These are phyloP conservation scores for Selene dorsalis DNA, from an alignment of 2,797 vertebrate species.

Conservation along the genomic window DNA sequence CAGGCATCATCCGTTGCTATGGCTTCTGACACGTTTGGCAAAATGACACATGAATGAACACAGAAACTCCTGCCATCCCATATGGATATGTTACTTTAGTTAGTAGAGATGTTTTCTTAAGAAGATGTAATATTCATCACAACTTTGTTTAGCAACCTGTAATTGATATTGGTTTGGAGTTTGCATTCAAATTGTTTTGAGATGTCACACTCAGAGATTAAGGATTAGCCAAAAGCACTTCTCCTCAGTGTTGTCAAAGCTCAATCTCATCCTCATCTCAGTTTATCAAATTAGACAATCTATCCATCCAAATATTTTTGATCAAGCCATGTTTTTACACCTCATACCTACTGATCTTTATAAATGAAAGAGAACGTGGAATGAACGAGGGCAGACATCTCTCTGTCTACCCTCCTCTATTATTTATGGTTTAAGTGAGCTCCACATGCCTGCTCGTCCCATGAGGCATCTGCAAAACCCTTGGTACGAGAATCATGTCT, in stretches of 20 bases:
- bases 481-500: background rate
- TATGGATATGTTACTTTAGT: background rate
- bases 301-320: background rate
- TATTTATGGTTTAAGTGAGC: conserved; percentile 53
- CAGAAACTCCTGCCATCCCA: background rate
- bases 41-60: background rate
- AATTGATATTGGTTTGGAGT: background rate
- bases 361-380: background rate
- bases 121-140: background rate
- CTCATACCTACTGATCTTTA: background rate
- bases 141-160: background rate
- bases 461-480: conserved; percentile 11
- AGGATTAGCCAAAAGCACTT: background rate
- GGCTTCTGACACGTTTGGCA: background rate
- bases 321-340: background rate
- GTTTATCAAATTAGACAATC: background rate
- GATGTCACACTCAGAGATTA: background rate
- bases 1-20: background rate
- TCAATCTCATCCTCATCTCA: background rate
- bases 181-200: background rate
- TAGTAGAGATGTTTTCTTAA: no score
- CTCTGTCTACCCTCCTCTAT: conserved; percentile 28
- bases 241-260: background rate
- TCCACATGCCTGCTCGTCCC: conserved; percentile 9
- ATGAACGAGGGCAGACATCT: background rate